These are phyloP conservation scores for Hydrozoanthus gracilis DNA, from an alignment of 92 coral and sea anemone genomes.

Conservation along the genomic window DNA sequence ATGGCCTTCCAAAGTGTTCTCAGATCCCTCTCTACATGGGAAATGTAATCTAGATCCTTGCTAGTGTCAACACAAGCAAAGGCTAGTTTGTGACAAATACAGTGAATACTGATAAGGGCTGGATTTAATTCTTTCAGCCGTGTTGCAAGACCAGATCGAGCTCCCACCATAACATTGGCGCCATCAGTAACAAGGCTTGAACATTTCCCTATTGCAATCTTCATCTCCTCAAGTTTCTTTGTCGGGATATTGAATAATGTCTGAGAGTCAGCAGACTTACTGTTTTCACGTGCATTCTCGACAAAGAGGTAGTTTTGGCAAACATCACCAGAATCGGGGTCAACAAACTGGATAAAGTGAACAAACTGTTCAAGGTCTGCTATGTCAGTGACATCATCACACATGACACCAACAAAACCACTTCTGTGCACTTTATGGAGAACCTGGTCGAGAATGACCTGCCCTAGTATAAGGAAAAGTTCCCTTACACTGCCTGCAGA, in stretches of 20 bases:
- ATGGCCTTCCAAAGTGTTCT: constrained; percentile 57
- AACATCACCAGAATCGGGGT: constrained; percentile 45
- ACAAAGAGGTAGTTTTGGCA: constrained; percentile 50
- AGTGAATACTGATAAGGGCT: constrained; percentile 50
- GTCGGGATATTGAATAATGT: constrained; percentile 49
- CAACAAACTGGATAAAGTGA: constrained; percentile 41
- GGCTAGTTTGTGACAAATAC: constrained; percentile 62
- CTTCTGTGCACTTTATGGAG: constrained; percentile 41
- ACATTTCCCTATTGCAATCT: constrained; percentile 51
- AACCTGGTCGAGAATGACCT: constrained; percentile 31
- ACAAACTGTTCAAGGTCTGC: constrained; percentile 47
- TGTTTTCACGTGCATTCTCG: constrained; percentile 33
- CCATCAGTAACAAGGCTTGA: constrained; percentile 58
- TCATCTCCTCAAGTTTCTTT: constrained; percentile 47
- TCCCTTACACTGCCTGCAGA: constrained; percentile 47
- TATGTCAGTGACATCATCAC: constrained; percentile 56
- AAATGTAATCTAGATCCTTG: constrained; percentile 49
- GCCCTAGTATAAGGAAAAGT: constrained; percentile 48
- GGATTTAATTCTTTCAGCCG: constrained; percentile 53
- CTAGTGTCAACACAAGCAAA: constrained; percentile 54
- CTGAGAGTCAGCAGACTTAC: constrained; percentile 15
- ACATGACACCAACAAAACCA: constrained; percentile 47
- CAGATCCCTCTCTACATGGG: constrained; percentile 47
- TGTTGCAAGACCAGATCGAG: constrained; percentile 47
- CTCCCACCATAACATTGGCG: constrained; percentile 53